Evolutionary conservation across 2,797 vertebrate genomes (phyloP).

Genomic region (Pseudopleuronectes americanus): DNA sequence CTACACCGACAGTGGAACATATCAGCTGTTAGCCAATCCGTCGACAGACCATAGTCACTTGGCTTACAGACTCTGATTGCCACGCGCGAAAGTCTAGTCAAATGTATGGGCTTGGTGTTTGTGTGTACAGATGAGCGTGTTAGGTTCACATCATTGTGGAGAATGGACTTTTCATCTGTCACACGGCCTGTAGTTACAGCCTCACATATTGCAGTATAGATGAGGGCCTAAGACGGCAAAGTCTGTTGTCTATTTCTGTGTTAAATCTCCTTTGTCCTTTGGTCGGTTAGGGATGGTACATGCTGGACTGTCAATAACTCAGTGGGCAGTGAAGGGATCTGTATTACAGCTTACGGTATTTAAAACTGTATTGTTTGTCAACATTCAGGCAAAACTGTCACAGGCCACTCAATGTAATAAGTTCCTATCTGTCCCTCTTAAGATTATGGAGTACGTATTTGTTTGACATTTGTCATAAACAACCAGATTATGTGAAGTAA

Average conservation of each 20-base stretch:
- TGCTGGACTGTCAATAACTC: neutral
- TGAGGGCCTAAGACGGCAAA: neutral
- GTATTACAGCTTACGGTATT: neutral
- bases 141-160: too few relatives aligned
- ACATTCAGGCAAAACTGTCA: neutral
- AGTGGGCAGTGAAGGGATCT: neutral
- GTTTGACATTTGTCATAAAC: slow-evolving; percentile 40
- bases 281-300: neutral
- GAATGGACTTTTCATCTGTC: too few relatives aligned
- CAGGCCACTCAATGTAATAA: neutral
- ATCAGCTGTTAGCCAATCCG: too few relatives aligned
- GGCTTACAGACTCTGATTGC: too few relatives aligned
- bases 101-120: too few relatives aligned
- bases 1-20: too few relatives aligned
- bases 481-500: slow-evolving; percentile 36
- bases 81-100: too few relatives aligned
- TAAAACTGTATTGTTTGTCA: slow-evolving; percentile 8
- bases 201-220: too few relatives aligned
- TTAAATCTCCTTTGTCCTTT: neutral
- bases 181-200: too few relatives aligned
- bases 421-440: neutral
- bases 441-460: slow-evolving; percentile 37
- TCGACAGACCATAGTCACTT: too few relatives aligned
- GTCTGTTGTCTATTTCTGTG: neutral
- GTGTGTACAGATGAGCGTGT: too few relatives aligned